A percentile compares a stretch with the other conserved stretches of the same genome.
Conservation (phyloP, 1,140 invertebrate genomes). For the Halesus radiatus region DNA sequence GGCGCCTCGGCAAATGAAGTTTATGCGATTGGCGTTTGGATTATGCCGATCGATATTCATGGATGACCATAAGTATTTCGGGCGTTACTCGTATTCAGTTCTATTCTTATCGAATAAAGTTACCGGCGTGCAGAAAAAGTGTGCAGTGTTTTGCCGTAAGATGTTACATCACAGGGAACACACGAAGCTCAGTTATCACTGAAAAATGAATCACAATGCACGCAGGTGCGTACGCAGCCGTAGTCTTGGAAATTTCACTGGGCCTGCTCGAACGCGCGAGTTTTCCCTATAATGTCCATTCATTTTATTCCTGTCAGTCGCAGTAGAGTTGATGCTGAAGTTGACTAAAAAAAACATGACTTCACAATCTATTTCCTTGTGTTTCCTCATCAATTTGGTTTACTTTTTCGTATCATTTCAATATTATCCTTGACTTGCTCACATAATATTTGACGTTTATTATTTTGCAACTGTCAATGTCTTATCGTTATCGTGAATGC, state of each 20-base stretch:
- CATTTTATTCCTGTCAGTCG: slow-evolving; percentile 70
- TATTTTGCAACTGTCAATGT: slow-evolving; percentile 23
- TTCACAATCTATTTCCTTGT: background rate
- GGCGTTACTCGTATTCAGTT: slow-evolving; percentile 64
- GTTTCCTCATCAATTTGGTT: background rate
- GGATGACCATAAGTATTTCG: slow-evolving; percentile 69
- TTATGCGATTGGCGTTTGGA: slow-evolving; percentile 66
- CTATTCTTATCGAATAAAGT: slow-evolving; percentile 65
- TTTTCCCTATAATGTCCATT: slow-evolving; percentile 70
- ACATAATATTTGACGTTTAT: slow-evolving; percentile 24
- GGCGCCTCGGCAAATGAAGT: slow-evolving; percentile 66
- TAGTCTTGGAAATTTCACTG: slow-evolving; percentile 85
- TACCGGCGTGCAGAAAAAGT: slow-evolving; percentile 64
- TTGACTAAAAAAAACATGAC: slow-evolving; percentile 32
- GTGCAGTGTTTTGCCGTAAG: slow-evolving; percentile 65
- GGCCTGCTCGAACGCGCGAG: slow-evolving; percentile 78
- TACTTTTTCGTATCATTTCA: background rate
- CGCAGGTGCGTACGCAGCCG: slow-evolving; percentile 93
- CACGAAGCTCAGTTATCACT: slow-evolving; percentile 64
- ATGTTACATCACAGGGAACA: slow-evolving; percentile 68
- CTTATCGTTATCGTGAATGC: slow-evolving; percentile 15
- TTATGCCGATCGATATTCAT: slow-evolving; percentile 71
- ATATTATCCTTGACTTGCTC: background rate
- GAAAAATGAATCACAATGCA: slow-evolving; percentile 75
- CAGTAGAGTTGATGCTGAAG: slow-evolving; percentile 47